Conservation (phyloP, 1,140 invertebrate species). For the Rhopalosiphum maidis region DNA sequence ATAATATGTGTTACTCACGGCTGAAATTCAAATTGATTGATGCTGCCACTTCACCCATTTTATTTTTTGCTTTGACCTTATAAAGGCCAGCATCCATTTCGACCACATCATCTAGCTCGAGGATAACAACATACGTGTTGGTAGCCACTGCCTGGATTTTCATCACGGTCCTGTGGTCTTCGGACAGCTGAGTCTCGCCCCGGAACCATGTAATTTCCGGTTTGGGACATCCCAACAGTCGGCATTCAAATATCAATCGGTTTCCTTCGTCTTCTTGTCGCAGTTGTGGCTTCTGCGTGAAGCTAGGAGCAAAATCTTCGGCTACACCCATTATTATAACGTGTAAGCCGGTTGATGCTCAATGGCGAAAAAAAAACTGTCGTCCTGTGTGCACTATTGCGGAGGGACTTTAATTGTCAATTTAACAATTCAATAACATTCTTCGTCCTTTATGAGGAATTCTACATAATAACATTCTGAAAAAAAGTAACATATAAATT, state of each 20-base stretch:
- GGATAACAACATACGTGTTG: conserved; percentile 87
- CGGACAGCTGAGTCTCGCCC: conserved; percentile 80
- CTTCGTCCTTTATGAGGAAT: conserved; percentile 13
- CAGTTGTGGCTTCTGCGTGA: conserved; percentile 94
- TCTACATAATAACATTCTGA: conserved; percentile 14
- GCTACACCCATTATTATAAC: conserved; percentile 73
- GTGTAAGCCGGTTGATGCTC: background rate
- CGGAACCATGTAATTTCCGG: conserved; percentile 92
- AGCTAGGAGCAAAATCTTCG: conserved; percentile 95
- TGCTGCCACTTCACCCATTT: conserved; percentile 95
- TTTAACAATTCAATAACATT: conserved; percentile 29
- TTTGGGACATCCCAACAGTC: conserved; percentile 84
- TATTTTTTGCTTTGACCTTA: conserved; percentile 97
- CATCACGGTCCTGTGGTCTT: conserved; percentile 84
- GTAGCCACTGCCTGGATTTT: conserved; percentile 82
- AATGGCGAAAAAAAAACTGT: background rate
- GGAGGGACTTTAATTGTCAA: background rate
- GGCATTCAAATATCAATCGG: conserved; percentile 93
- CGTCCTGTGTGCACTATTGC: conserved; percentile 65
- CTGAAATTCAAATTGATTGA: conserved; percentile 99
- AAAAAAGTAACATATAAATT: background rate
- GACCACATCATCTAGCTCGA: conserved; percentile 94
- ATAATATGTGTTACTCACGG: conserved; percentile 75
- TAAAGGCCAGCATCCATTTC: conserved; percentile 96
- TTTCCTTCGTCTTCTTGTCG: conserved; percentile 96